Evolutionary conservation across 92 coral and sea anemone species (phyloP).

Genomic region (Montipora capitata): DNA sequence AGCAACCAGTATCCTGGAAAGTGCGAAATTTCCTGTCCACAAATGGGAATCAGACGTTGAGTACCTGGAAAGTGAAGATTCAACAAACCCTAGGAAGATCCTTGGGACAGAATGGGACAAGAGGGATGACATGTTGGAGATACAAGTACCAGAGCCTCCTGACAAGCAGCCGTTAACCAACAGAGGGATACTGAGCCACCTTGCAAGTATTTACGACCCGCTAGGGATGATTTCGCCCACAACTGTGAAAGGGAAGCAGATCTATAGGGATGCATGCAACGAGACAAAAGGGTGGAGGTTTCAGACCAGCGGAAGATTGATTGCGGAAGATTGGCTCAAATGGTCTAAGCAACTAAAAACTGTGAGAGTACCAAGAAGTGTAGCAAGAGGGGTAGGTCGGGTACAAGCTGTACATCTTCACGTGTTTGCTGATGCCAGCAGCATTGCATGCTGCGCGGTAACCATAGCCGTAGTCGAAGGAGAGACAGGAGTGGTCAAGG

Average conservation of each 20-base stretch:
- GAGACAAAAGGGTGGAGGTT: conserved; percentile 66
- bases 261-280: conserved; percentile 74
- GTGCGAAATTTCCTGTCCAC: conserved; percentile 74
- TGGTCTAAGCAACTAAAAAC: conserved; percentile 70
- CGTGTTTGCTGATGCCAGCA: conserved; percentile 84
- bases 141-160: conserved; percentile 17
- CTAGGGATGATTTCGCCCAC: conserved; percentile 74
- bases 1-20: conserved; percentile 57
- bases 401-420: conserved; percentile 66
- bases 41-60: conserved; percentile 70
- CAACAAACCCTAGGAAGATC: conserved; percentile 65
- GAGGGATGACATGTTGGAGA: conserved; percentile 47
- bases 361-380: conserved; percentile 67
- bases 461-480: conserved; percentile 74
- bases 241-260: conserved; percentile 64
- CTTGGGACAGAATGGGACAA: conserved; percentile 74
- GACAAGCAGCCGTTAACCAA: conserved; percentile 50
- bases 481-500: conserved; percentile 58
- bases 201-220: conserved; percentile 74
- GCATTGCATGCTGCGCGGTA: conserved; percentile 72
- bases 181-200: conserved; percentile 59
- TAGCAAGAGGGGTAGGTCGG: conserved; percentile 25
- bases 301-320: conserved; percentile 23
- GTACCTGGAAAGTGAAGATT: conserved; percentile 45
- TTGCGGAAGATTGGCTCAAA: conserved; percentile 60